These are phyloP conservation scores for Agonum fuliginosum DNA, from an alignment of 2,888 invertebrate genomes.

Conservation along the genomic window DNA sequence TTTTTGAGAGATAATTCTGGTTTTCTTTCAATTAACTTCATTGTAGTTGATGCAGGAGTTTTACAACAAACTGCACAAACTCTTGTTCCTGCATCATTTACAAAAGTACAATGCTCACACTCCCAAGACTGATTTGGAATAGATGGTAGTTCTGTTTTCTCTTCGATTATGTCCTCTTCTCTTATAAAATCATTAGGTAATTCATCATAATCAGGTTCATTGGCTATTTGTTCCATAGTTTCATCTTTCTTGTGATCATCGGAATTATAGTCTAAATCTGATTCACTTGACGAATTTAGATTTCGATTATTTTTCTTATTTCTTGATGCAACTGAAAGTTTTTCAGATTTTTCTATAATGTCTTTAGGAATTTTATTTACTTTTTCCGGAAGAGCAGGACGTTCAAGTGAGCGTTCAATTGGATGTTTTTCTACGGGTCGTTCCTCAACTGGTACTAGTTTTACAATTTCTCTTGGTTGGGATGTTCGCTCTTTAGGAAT, in stretches of 20 bases:
- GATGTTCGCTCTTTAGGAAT: conserved; percentile 39
- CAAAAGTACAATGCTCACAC: conserved; percentile 93
- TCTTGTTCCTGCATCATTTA: conserved; percentile 86
- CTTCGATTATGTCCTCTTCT: conserved; percentile 66
- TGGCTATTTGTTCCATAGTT: conserved; percentile 47
- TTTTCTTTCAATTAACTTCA: conserved; percentile 63
- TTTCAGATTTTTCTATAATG: conserved; percentile 22
- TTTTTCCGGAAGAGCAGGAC: conserved; percentile 42
- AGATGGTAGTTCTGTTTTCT: conserved; percentile 72
- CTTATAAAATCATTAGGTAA: conserved; percentile 61
- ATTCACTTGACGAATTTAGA: conserved; percentile 67
- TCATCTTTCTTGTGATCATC: conserved; percentile 66
- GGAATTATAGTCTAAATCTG: conserved; percentile 68
- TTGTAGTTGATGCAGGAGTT: conserved; percentile 76
- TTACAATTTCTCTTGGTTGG: conserved; percentile 38
- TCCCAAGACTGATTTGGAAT: conserved; percentile 83
- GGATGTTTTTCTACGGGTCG: conserved; percentile 53
- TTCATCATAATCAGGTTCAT: conserved; percentile 62
- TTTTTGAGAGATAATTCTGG: conserved; percentile 22
- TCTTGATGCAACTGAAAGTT: conserved; percentile 6
- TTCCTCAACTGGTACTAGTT: conserved; percentile 52
- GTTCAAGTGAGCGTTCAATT: conserved; percentile 33
- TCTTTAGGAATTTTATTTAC: background rate
- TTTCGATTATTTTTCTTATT: conserved; percentile 34
- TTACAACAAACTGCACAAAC: conserved; percentile 92